Conservation (phyloP, 2,888 invertebrate species). For the Arge pagana region DNA sequence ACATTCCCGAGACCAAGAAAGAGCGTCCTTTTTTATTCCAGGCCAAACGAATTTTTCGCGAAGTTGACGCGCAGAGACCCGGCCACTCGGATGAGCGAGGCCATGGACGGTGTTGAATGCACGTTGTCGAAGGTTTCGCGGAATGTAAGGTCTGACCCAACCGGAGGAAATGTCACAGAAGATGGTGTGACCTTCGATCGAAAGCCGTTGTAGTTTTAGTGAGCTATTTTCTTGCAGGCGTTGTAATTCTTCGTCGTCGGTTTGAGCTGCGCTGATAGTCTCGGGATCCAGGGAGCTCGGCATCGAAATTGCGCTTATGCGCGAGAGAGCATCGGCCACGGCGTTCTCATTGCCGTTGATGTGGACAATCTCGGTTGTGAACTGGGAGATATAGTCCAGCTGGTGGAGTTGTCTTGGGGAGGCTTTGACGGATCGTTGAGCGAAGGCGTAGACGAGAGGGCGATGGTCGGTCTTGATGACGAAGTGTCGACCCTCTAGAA, state of each 20-base stretch:
- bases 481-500: conserved; percentile 25
- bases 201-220: background rate
- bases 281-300: conserved; percentile 10
- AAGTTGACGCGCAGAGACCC: conserved; percentile 32
- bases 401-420: conserved; percentile 29
- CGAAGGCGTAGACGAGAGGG: conserved; percentile 24
- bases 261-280: conserved; percentile 14
- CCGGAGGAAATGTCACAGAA: conserved; percentile 27
- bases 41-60: conserved; percentile 40
- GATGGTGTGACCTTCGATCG: conserved; percentile 6
- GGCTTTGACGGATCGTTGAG: conserved; percentile 23
- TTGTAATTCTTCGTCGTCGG: conserved; percentile 17
- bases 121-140: conserved; percentile 26
- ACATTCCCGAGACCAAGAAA: conserved; percentile 41
- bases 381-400: conserved; percentile 27
- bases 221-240: background rate
- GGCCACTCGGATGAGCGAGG: conserved; percentile 30
- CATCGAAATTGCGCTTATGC: conserved; percentile 24
- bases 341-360: conserved; percentile 29
- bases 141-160: conserved; percentile 33
- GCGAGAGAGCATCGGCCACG: conserved; percentile 32
- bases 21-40: conserved; percentile 36
- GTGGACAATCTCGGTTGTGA: conserved; percentile 27
- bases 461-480: conserved; percentile 25
- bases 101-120: conserved; percentile 29